Evolutionary conservation across 2,113 vertebrate genomes (phyloP), one percentile per base, ranked within the genome.

Genomic region (Aptenodytes forsteri): DNA sequence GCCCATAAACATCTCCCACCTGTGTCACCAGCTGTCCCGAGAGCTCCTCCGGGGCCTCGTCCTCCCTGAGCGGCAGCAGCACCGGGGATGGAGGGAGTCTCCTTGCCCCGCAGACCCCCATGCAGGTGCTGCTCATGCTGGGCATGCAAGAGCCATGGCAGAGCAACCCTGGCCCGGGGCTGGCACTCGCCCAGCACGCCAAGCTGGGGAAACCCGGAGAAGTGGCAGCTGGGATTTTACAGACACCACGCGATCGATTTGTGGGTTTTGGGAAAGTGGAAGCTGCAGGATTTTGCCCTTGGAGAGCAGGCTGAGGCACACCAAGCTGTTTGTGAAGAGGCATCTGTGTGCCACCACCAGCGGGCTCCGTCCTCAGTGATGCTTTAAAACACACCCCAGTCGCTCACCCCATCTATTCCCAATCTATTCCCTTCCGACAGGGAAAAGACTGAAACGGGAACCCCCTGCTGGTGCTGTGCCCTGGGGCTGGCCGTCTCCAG

Each of bases 21-120:
- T 0, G 0, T 1, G 6, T 56, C 69, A 22, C 30, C 3, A 0
- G 13, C 32, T 30, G 80, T 32, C 38, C 73, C 13, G 1, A 62
- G 81, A 44, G 61, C 38, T 82, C 81, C 69, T 62, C 4, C 0
- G 0, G n/a, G 67, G 15, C 55, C 30, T 66, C 2, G 1, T 42
- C 72, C 36, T 61, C 23, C 56, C 7, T 3, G 2, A 18, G 22
- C 7, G 11, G 69, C 84, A 62, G 65, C 73, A 62, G 65, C 3
- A 12, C 10, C 0, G 6, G 36, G 54, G 69, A 18, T 5, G 20
- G 34, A 61, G 34, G 69, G 87, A 27, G 9, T 84, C 15, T 87
- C 32, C 50, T 44, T 26, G 49, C 44, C 49, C 61, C 5, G 5
- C 16, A 29, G 50, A 21, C 40, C 29, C n/a, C 38, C 73, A 9